Conservation (phyloP, 2,113 vertebrate genomes). For the Cephalophus harveyi region DNA sequence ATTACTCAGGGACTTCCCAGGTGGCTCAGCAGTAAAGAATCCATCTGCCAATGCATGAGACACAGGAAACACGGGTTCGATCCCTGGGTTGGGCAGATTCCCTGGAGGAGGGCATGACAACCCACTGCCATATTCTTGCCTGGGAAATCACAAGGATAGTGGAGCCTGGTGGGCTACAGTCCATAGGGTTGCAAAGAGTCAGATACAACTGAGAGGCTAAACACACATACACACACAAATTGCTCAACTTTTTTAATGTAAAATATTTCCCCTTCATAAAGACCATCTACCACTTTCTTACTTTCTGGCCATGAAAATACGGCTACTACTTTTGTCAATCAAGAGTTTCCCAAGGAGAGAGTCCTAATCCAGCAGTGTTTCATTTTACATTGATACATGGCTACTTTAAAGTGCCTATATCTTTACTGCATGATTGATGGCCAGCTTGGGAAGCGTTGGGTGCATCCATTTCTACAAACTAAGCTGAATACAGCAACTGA, state of each 20-base stretch:
- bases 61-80: neutral
- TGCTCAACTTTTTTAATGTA: slow-evolving; percentile 41
- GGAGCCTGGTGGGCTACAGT: neutral
- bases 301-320: slow-evolving; percentile 79
- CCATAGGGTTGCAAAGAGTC: neutral
- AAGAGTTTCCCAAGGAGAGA: slow-evolving; percentile 72
- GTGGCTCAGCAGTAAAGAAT: neutral
- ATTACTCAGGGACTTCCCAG: neutral
- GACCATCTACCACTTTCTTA: slow-evolving; percentile 70
- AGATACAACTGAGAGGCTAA: neutral
- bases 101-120: neutral
- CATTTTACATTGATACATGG: slow-evolving; percentile 68
- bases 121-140: neutral
- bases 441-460: slow-evolving; percentile 39
- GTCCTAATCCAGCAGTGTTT: slow-evolving; percentile 56
- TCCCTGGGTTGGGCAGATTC: neutral
- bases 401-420: slow-evolving; percentile 66
- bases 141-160: neutral
- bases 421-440: slow-evolving; percentile 56
- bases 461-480: slow-evolving; percentile 64
- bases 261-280: slow-evolving; percentile 72
- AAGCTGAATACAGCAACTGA: slow-evolving; percentile 33
- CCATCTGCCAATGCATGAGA: neutral
- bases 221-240: neutral
- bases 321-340: slow-evolving; percentile 79